Evolutionary conservation across 2,113 vertebrate genomes (phyloP).

Genomic region (Eulacestoma nigropectus): DNA sequence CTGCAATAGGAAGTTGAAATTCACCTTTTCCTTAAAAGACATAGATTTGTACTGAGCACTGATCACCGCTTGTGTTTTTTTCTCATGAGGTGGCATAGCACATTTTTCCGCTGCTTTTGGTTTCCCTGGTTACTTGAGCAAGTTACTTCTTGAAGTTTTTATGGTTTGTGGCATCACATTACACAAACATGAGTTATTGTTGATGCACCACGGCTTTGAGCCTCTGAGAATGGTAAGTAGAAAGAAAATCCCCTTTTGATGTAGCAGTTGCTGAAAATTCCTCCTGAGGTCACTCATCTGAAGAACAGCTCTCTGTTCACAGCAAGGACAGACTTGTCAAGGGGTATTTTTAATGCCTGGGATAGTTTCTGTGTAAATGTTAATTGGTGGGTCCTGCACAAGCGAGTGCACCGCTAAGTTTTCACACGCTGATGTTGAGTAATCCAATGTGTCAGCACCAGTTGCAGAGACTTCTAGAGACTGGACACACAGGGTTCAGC

Average conservation of each 20-base stretch:
- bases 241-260: conserved; percentile 38
- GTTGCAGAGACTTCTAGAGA: neutral
- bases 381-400: neutral
- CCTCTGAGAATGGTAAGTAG: neutral
- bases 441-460: neutral
- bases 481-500: neutral
- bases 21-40: neutral
- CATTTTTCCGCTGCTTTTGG: neutral
- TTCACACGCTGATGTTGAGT: neutral
- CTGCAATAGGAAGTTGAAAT: neutral
- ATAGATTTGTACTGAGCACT: neutral
- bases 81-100: neutral
- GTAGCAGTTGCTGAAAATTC: conserved; percentile 54
- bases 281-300: conserved; percentile 11
- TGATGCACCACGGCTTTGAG: neutral
- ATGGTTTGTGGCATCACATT: neutral
- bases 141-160: neutral
- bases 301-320: neutral
- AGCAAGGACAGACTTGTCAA: neutral
- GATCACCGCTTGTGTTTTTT: neutral
- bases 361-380: neutral
- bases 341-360: neutral
- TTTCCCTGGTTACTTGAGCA: neutral
- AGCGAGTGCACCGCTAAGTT: neutral
- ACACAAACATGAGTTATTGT: neutral